These are phyloP conservation scores for Thripadectes ignobilis DNA, from an alignment of 2,797 vertebrate species.

Conservation along the genomic window DNA sequence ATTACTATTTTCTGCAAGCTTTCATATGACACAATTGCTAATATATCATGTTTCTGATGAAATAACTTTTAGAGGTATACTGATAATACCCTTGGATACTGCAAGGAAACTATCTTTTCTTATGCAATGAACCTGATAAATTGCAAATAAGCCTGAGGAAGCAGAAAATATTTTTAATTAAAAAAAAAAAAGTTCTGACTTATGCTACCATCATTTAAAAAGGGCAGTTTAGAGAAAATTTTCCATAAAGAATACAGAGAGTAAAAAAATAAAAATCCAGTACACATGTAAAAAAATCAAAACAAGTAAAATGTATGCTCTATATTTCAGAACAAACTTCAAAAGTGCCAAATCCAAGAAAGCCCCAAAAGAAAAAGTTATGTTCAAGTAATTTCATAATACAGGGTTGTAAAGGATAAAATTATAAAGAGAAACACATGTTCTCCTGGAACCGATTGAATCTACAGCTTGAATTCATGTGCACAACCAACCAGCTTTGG, in stretches of 20 bases:
- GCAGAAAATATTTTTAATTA: rapidly evolving
- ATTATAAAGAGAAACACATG: background rate
- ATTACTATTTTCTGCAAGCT: background rate
- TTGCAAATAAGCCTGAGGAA: background rate
- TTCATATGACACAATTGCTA: background rate
- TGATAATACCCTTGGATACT: background rate
- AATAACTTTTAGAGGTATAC: background rate
- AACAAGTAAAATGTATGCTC: background rate
- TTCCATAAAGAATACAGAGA: background rate
- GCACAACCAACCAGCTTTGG: background rate
- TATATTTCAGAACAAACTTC: background rate
- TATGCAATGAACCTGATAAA: background rate
- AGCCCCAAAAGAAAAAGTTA: background rate
- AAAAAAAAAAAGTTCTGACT: background rate
- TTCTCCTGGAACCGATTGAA: background rate
- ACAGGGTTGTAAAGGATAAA: background rate
- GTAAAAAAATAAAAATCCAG: background rate
- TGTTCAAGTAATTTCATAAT: background rate
- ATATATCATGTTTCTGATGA: background rate
- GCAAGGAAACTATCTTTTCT: background rate
- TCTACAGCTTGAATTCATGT: background rate
- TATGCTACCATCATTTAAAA: background rate
- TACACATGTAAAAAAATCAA: background rate
- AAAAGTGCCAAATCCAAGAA: background rate
- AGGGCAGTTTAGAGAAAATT: background rate